These are phyloP conservation scores for Baronia brevicornis DNA, from an alignment of 2,888 invertebrate genomes.

Conservation along the genomic window DNA sequence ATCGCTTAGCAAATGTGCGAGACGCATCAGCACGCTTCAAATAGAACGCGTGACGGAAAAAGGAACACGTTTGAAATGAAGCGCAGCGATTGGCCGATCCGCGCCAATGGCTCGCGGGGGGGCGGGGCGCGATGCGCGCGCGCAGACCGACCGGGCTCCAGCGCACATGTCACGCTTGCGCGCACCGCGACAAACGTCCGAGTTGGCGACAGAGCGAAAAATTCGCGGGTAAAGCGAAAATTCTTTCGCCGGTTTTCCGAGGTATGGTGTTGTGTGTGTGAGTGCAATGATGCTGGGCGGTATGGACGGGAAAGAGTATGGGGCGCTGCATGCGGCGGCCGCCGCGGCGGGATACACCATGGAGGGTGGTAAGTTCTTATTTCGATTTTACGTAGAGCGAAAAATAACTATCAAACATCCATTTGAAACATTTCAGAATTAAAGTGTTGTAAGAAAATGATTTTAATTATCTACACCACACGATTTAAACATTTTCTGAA, in stretches of 20 bases:
- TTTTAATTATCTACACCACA: too few relatives aligned
- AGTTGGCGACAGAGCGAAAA: constrained; percentile 19
- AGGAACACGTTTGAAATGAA: constrained; percentile 68
- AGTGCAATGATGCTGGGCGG: constrained; percentile 59
- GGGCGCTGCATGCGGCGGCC: constrained; percentile 66
- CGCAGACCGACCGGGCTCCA: constrained; percentile 29
- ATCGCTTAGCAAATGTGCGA: constrained; percentile 21
- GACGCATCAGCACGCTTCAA: constrained; percentile 68
- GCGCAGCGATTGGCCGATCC: constrained; percentile 66
- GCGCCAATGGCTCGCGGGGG: constrained; percentile 60
- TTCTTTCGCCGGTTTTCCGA: constrained; percentile 9
- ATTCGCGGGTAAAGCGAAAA: constrained; percentile 16
- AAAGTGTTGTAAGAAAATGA: too few relatives aligned
- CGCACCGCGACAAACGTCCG: constrained; percentile 38
- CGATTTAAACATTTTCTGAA: too few relatives aligned
- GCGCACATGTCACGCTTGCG: constrained; percentile 37
- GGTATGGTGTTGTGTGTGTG: constrained; percentile 31
- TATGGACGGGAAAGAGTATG: constrained; percentile 72
- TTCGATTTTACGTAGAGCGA: background rate
- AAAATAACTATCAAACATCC: background rate
- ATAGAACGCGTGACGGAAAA: constrained; percentile 70
- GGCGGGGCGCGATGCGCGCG: constrained; percentile 42
- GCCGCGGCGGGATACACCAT: constrained; percentile 60
- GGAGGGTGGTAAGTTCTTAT: constrained; percentile 52
- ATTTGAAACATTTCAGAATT: background rate